Percentiles rank a stretch among this genome's conserved stretches.
Conservation (phyloP, 1,140 invertebrate species). For the Anoplolepis gracilipes region DNA sequence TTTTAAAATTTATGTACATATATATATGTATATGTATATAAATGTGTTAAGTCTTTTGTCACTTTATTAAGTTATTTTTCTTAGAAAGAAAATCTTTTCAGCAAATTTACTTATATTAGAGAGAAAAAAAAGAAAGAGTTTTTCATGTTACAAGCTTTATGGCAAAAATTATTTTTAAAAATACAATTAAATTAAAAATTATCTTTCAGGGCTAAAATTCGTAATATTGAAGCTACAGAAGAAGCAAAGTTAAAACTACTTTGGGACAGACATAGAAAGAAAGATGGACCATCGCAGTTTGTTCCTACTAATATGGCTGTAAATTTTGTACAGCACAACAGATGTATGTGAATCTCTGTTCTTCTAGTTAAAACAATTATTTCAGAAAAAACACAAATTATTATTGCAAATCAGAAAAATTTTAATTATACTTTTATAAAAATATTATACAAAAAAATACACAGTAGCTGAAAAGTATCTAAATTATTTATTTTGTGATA, state of each 20-base stretch:
- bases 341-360: constrained; percentile 88
- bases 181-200: constrained; percentile 69
- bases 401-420: no score
- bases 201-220: constrained; percentile 95
- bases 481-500: no score
- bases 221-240: constrained; percentile 99
- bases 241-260: constrained; percentile 97
- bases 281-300: constrained; percentile 97
- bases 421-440: no score
- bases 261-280: constrained; percentile 95
- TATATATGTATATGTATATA: no score
- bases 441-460: no score
- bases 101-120: neutral
- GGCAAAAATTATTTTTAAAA: constrained; percentile 28
- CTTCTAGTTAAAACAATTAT: neutral
- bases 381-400: neutral
- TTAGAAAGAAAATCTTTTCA: no score
- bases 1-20: no score
- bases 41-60: no score
- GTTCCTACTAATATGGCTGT: constrained; percentile 99
- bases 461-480: no score
- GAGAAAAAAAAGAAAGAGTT: no score
- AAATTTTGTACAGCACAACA: constrained; percentile 98
- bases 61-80: no score
- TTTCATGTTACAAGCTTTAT: neutral